These are phyloP conservation scores for Pterocles burchelli DNA, from an alignment of 2,113 vertebrate species.

Conservation along the genomic window DNA sequence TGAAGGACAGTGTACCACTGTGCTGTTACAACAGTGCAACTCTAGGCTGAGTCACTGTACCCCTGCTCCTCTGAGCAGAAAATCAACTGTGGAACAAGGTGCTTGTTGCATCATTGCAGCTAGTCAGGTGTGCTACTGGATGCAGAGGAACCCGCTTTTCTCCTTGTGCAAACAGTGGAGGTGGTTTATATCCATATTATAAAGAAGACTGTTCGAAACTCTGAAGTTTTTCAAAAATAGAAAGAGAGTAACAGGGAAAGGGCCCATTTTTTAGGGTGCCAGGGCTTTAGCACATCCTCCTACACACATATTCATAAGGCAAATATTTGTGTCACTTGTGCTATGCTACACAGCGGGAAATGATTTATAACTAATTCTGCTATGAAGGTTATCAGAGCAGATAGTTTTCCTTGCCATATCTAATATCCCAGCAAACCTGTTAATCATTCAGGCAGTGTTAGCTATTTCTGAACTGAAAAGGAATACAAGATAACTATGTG, in stretches of 20 bases:
- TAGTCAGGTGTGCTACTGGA: background rate
- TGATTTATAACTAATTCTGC: background rate
- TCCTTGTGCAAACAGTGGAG: background rate
- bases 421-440: background rate
- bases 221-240: background rate
- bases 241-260: background rate
- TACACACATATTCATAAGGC: background rate
- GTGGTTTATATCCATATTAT: background rate
- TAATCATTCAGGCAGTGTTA: background rate
- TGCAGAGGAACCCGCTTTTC: background rate
- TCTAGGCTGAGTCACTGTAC: background rate
- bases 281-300: background rate
- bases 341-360: background rate
- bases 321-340: background rate
- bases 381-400: background rate
- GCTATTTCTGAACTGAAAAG: background rate
- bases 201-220: background rate
- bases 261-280: background rate
- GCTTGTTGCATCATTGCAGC: background rate
- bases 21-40: background rate
- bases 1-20: accelerated
- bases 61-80: background rate
- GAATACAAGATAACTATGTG: background rate
- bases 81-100: background rate
- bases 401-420: background rate